Base-by-base conservation (phyloP, 2,113 vertebrate species). In the Eretmochelys imbricata region DNA sequence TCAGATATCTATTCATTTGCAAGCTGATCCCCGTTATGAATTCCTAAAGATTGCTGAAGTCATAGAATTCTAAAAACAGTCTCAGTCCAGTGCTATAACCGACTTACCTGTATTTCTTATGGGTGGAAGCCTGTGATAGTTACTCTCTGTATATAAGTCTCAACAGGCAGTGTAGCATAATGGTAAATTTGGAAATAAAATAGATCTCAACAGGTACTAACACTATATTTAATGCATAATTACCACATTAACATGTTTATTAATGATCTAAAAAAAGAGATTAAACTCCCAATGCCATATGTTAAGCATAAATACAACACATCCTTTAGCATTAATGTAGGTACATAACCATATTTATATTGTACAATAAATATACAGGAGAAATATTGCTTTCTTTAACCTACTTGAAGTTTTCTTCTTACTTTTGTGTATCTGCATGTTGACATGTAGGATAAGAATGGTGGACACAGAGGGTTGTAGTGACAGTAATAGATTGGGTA, bases 1-100 rank as follows among this genome's bases (percentile, higher is more conserved):
- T 96, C 24, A 82, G 79, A 59, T 27, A 2, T n/a, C 9, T 93
- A 49, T 24, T 90, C 91, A 53, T 95, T 81, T 96, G 59, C 31
- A 94, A 95, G 59, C 3, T 81, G 88, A 94, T 38, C 20, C 50
- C 42, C 85, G 25, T 27, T 83, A 35, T 48, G 75, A 95, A 91
- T 42, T 75, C 9, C 54, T 88, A 84, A 82, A 78, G 55, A 65
- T 5, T 6, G 5, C 76, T 6, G n/a, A 72, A 93, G 50, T 2
- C 22, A 6, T 1, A 8, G 59, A 31, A 0, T 85, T 80, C 50
- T 84, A 31, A 84, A 93, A 51, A 1, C 1, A 87, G 1, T 82
- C 88, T 84, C 51, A 42, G 20, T 80, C 38, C 35, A 79, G 62
- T 62, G 42, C n/a, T 29, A 25, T 65, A 49, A n/a, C 10, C 14